Evolutionary conservation across 2,888 invertebrate species (phyloP), one percentile per base, ranked within the genome.

Genomic region (Oscheius myriophilus): DNA sequence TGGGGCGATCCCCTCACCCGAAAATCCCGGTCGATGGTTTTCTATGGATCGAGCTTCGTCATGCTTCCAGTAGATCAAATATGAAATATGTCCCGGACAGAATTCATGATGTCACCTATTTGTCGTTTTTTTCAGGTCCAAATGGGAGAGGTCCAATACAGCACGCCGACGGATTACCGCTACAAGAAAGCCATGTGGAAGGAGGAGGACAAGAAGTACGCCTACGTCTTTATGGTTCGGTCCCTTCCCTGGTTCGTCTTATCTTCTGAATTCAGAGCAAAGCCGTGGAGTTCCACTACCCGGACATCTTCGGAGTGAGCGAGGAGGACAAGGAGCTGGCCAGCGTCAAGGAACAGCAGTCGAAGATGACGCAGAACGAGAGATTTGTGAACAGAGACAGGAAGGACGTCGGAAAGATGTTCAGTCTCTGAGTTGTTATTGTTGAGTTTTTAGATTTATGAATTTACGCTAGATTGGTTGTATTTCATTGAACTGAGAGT

Each of bases 191-290:
- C 84, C 2, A 69, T 83, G 70, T 86, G 84, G 82, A 86, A 86
- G 61, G 85, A 86, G 23, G 81, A 82, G 12, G 86, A 86, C 72
- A 78, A 80, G 57, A 86, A 86, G 67, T 76, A 76, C 63, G 86
- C 86, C 39, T 82, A 78, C 62, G 86, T 86, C n/a, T 85, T 80
- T 61, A 78, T 86, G 78, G 80, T 75, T 11, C 69, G 75, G 53
- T 21, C 6, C n/a, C 12, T 42, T 18, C 23, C 18, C 23, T n/a
- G n/a, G n/a, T n/a, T n/a, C 33, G 9, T 33, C 33, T 33, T 33
- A 33, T 33, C 33, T 9, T 9, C 23, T 18, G 16, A 3, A 1
- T 66, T 67, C 55, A 79, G 79, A 66, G 57, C 42, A 79, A 79
- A 57, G 76, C 63, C 42, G 72, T 76, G 63, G 46, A 55, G 18